Base-by-base conservation (phyloP, 92 coral and sea anemone species). In the Bergia puertoricense region DNA sequence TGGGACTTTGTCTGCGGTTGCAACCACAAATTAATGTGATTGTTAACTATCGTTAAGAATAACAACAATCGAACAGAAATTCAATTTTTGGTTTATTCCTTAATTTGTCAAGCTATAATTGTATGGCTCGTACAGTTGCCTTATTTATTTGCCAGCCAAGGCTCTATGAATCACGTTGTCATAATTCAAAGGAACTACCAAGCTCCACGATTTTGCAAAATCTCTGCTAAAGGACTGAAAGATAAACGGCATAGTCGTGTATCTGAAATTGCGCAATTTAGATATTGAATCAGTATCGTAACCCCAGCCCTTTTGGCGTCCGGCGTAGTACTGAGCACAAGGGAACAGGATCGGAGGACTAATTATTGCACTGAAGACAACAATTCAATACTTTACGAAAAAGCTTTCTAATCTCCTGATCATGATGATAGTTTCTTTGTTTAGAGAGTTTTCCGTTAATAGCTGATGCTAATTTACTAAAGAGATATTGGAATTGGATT, bases 301-400 rank as follows among this genome's bases (percentile, higher is more conserved):
- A 14, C 41, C 59, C 72, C 68, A 56, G 69, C 65, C 48, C 73
- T 30, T 80, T 80, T 57, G 72, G 69, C 68, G 46, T 2, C 37
- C 36, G 46, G 38, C 72, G 18, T 4, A 37, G 72, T 15, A 10
- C 18, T 62, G 69, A 62, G 30, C 30, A 62, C 69, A 57, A 57
- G 30, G 10, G 37, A 80, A 80, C 36, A 45, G 83, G 13, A 23
- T 4, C 14, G 16, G 16, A 11, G 85, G 85, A 56, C 73, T 80
- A 56, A 80, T 80, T 80, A 68, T 80, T 80, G 14, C 57, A 30
- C 14, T 38, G 73, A 80, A 56, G 38, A 18, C 40, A 22, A 59
- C 85, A 54, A 7, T 48, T 79, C 66, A 79, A 79, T 79, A 79
- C 85, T 80, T 57, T 80, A 22, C 40, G 50, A 80, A 80, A 80